Percentiles rank a stretch among this genome's conserved stretches.
phyloP scores from a whole-genome alignment of 64 coral and sea anemone genomes.

The Catalaphyllia jardinei region DNA sequence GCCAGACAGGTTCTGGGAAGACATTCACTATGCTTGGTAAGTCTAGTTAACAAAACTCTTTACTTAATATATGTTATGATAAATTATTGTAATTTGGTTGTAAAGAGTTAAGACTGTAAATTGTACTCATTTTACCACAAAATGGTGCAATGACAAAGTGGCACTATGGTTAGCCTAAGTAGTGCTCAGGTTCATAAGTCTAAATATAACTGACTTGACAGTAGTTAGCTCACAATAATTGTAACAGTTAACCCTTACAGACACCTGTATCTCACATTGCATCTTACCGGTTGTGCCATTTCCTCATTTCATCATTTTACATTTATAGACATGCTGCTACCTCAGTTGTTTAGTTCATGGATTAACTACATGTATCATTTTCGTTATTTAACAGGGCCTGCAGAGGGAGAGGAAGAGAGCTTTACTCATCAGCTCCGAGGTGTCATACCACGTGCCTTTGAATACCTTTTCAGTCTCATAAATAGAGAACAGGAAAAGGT shows the following conservation, averaged over 20 bases:
- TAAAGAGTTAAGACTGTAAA: too few species aligned
- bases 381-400: slow-evolving; percentile 55
- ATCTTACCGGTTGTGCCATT: too few species aligned
- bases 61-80: neutral
- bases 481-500: slow-evolving; percentile 99
- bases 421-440: slow-evolving; percentile 96
- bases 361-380: neutral
- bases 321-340: too few species aligned
- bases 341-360: neutral
- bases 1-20: slow-evolving; percentile 97
- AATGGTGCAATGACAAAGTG: too few species aligned
- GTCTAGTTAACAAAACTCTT: neutral
- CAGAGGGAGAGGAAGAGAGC: slow-evolving; percentile 85
- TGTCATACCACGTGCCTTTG: slow-evolving; percentile 96
- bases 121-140: too few species aligned
- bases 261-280: too few species aligned
- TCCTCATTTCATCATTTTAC: too few species aligned
- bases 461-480: slow-evolving; percentile 96
- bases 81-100: neutral
- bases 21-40: slow-evolving; percentile 99
- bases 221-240: too few species aligned
- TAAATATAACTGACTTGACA: too few species aligned
- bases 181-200: too few species aligned
- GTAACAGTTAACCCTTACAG: too few species aligned
- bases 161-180: too few species aligned